Percentiles rank a stretch among this genome's conserved stretches.
These are phyloP conservation scores for Litoditis marina DNA, from an alignment of 2,888 invertebrate genomes.

Conservation along the genomic window DNA sequence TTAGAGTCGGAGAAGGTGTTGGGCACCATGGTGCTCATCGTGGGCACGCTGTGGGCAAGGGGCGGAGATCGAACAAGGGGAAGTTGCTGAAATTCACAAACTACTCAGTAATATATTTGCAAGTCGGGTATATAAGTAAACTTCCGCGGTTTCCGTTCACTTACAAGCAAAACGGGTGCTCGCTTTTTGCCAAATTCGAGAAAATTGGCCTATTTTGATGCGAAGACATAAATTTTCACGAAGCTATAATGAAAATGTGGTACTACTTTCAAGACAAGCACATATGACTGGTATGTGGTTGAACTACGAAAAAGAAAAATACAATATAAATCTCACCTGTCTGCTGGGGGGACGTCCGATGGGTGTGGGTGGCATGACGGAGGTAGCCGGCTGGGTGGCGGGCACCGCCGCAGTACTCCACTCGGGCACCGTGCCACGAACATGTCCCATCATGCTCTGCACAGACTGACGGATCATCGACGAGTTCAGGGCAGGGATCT, in stretches of 20 bases:
- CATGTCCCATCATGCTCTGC: conserved; percentile 27
- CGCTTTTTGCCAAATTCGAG: too few species aligned
- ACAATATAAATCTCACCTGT: conserved; percentile 6
- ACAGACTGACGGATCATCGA: conserved; percentile 21
- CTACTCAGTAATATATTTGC: neutral
- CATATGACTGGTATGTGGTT: neutral
- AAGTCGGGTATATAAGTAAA: neutral
- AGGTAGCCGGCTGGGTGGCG: conserved; percentile 17
- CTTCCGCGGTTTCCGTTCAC: neutral
- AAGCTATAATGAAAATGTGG: too few species aligned
- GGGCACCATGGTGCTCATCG: conserved; percentile 17
- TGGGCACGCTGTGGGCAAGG: conserved; percentile 30
- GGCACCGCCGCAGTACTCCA: conserved; percentile 14
- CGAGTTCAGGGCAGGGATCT: conserved; percentile 23
- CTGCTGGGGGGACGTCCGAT: conserved; percentile 50
- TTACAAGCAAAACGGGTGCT: too few species aligned
- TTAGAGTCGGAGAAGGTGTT: conserved; percentile 40
- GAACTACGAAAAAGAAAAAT: neutral
- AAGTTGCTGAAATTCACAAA: neutral
- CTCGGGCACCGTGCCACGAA: conserved; percentile 16
- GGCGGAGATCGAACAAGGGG: conserved; percentile 28
- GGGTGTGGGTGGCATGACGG: conserved; percentile 48
- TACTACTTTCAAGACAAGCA: too few species aligned
- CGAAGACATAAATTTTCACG: too few species aligned
- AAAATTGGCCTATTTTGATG: too few species aligned